These are phyloP conservation scores for Pterostichus madidus DNA, from an alignment of 2,888 invertebrate species.

Conservation along the genomic window DNA sequence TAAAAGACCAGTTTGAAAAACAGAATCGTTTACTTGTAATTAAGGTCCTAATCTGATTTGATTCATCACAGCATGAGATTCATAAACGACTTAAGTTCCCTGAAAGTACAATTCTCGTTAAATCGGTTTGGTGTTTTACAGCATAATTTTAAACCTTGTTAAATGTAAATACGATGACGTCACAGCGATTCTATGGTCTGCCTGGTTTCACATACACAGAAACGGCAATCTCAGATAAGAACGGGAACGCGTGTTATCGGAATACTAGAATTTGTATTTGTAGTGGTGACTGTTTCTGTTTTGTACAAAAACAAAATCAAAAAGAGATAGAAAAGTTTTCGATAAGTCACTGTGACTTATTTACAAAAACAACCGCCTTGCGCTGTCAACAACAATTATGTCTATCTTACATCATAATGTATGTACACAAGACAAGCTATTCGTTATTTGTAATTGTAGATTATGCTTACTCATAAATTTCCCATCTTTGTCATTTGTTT, in stretches of 20 bases:
- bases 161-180: slow-evolving; percentile 53
- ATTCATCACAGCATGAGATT: background rate
- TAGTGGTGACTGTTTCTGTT: slow-evolving; percentile 19
- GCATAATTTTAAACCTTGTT: slow-evolving; percentile 8
- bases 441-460: background rate
- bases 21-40: slow-evolving; percentile 10
- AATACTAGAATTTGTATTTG: slow-evolving; percentile 36
- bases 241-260: background rate
- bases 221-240: background rate
- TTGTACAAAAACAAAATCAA: slow-evolving; percentile 33
- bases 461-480: background rate
- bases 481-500: slow-evolving; percentile 7
- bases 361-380: slow-evolving; percentile 5
- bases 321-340: slow-evolving; percentile 24
- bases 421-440: background rate
- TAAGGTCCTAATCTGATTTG: slow-evolving; percentile 13
- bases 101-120: slow-evolving; percentile 4
- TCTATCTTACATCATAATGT: slow-evolving; percentile 1
- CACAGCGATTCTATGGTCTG: slow-evolving; percentile 27
- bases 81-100: slow-evolving; percentile 12
- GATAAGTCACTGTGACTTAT: slow-evolving; percentile 21
- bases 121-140: background rate
- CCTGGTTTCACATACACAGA: slow-evolving; percentile 7
- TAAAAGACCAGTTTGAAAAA: background rate
- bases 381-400: slow-evolving; percentile 8